Conservation (phyloP, 2,888 invertebrate species). For the Agrenia bidenticulata region DNA sequence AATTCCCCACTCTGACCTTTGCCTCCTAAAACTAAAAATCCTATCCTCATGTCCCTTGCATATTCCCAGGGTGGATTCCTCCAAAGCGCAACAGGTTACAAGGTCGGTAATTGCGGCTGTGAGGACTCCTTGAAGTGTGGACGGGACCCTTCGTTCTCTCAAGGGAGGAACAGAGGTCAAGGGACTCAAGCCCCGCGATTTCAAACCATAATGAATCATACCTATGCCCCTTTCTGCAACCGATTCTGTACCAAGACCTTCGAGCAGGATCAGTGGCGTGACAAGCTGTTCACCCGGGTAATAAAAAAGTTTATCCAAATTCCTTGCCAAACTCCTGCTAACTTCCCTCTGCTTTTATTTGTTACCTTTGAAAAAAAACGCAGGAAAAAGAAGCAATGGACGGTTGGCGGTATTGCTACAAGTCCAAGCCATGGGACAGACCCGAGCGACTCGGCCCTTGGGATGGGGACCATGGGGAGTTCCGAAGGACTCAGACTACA, state of each 20-base stretch:
- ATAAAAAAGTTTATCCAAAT: conserved; percentile 11
- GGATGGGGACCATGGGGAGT: conserved; percentile 50
- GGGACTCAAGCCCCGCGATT: conserved; percentile 42
- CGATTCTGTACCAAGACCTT: conserved; percentile 48
- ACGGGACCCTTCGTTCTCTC: conserved; percentile 19
- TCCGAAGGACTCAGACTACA: conserved; percentile 47
- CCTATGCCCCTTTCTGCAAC: conserved; percentile 50
- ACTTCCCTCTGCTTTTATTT: conserved; percentile 1
- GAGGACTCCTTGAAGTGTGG: conserved; percentile 35
- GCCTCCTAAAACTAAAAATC: neutral
- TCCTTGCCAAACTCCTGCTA: neutral
- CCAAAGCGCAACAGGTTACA: conserved; percentile 42
- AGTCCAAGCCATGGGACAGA: conserved; percentile 48
- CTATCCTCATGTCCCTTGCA: neutral
- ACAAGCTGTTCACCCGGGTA: conserved; percentile 44
- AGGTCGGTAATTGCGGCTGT: conserved; percentile 49
- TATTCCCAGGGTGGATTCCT: conserved; percentile 36
- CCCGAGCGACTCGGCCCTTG: conserved; percentile 43
- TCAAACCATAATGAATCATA: conserved; percentile 48
- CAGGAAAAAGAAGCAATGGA: conserved; percentile 49
- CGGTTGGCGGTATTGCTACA: conserved; percentile 49
- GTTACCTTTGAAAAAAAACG: neutral
- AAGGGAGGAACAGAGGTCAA: conserved; percentile 30
- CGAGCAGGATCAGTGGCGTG: conserved; percentile 51
- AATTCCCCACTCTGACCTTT: neutral